Base-by-base conservation (phyloP, 2,113 vertebrate species). In the Notarius lentiginosus region DNA sequence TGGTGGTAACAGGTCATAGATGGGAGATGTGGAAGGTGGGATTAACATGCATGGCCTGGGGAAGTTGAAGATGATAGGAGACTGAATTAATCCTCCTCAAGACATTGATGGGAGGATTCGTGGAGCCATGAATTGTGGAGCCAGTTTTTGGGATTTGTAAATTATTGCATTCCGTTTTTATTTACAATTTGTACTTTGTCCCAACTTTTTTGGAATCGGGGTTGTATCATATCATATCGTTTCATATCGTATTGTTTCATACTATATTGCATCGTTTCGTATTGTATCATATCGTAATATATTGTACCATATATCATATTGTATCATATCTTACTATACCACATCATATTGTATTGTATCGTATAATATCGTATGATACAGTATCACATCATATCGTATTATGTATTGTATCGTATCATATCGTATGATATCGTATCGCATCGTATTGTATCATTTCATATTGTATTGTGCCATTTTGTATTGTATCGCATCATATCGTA, bases 391-490 rank as follows among this genome's bases (percentile, higher is more conserved):
- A 8, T 41, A 58, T 58, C 0, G 10, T 66, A 27, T 27, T 4
- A 41, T 41, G 5, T 68, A 68, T 68, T 0, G 11, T 68, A 68
- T 66, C 4, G 11, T 66, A n/a, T 66, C 0, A 4, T 12, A 66
- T 66, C 0, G 4, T 68, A 30, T 27, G 1, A 2, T 68, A 68
- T 68, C 0, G 12, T 68, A 68, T 68, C 5, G 9, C 27, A 66
- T 27, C 0, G 11, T 66, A 66, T 27, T 1, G n/a, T n/a, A 66
- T n/a, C 3, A 18, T 66, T 22, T 1, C 5, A 1, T 5, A 68
- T 30, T 0, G 12, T 68, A 30, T 30, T 0, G 9, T 65, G 3
- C 1, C 1, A 1, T 66, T 10, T 66, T 1, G 2, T 15, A 41
- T 72, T 1, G 0, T 18, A 72, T 72, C 0, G 15, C 7, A 72